A percentile compares a stretch with the other conserved stretches of the same genome.
phyloP scores from a whole-genome alignment of 2,888 invertebrate genomes.

The Crematogaster levior region DNA sequence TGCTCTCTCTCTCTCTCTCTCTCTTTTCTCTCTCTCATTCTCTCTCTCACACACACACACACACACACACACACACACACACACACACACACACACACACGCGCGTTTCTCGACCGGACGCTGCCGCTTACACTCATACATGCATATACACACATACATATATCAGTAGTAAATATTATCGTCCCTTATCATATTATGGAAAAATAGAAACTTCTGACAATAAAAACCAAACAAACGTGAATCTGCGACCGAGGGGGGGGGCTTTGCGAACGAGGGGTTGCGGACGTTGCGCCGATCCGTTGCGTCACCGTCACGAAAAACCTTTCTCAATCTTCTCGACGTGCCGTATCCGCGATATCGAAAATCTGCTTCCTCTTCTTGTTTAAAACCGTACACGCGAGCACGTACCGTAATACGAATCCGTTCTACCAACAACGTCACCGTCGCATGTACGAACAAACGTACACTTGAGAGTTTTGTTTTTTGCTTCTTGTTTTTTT shows the following conservation, averaged over 20 bases:
- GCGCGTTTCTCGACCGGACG: slow-evolving; percentile 35
- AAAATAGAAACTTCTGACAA: slow-evolving; percentile 86
- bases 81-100: too few relatives aligned
- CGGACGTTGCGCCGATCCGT: slow-evolving; percentile 26
- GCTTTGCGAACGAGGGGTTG: slow-evolving; percentile 27
- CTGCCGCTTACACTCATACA: slow-evolving; percentile 4
- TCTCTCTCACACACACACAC: slow-evolving; percentile 12
- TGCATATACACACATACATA: slow-evolving; percentile 54
- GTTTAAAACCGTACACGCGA: slow-evolving; percentile 20
- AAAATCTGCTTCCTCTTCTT: slow-evolving; percentile 20
- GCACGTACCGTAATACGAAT: slow-evolving; percentile 30
- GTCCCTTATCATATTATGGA: slow-evolving; percentile 84
- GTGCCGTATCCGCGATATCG: slow-evolving; percentile 39
- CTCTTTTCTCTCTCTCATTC: slow-evolving; percentile 28
- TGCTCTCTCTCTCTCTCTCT: slow-evolving; percentile 43
- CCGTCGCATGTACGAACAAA: not conserved
- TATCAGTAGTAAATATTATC: slow-evolving; percentile 83
- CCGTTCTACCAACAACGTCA: slow-evolving; percentile 36
- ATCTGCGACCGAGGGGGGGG: slow-evolving; percentile 76
- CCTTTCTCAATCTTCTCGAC: slow-evolving; percentile 28
- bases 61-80: slow-evolving; percentile 45
- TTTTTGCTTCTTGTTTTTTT: not conserved
- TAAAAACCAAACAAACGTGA: slow-evolving; percentile 85
- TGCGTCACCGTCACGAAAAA: slow-evolving; percentile 31
- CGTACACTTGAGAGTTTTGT: slow-evolving; percentile 21